Conservation (phyloP, 2,888 invertebrate species). For the Linnaemya tessellans region DNA sequence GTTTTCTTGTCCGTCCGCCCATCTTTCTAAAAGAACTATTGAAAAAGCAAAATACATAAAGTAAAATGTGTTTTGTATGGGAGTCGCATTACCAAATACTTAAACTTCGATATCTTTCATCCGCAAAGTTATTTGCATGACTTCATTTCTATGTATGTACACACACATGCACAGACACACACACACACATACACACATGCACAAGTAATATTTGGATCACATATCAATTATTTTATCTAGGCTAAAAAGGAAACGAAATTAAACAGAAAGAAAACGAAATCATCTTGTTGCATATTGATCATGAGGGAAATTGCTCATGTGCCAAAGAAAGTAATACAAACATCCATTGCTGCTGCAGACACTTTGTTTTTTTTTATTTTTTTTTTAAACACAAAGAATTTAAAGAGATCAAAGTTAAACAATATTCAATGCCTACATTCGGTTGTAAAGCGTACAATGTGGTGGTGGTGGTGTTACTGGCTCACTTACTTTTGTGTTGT, state of each 20-base stretch:
- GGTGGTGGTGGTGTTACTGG: neutral
- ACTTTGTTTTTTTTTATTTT: neutral
- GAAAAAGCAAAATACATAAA: too few relatives aligned
- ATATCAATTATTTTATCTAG: constrained; percentile 70
- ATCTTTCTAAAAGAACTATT: too few relatives aligned
- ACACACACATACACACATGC: neutral
- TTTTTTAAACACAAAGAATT: constrained; percentile 34
- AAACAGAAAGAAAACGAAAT: constrained; percentile 36
- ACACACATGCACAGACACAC: neutral
- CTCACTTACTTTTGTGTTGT: neutral
- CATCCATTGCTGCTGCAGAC: constrained; percentile 25
- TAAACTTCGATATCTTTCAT: constrained; percentile 56
- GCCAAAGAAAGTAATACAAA: constrained; percentile 62
- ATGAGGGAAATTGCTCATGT: constrained; percentile 65
- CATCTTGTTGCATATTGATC: constrained; percentile 52
- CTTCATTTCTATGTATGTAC: neutral
- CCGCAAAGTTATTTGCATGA: constrained; percentile 14
- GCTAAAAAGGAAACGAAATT: constrained; percentile 35
- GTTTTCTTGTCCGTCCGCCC: too few relatives aligned
- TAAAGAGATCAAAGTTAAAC: constrained; percentile 60
- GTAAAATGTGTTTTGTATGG: too few relatives aligned
- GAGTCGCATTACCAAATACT: constrained; percentile 48
- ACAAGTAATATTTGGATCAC: constrained; percentile 53
- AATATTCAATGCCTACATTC: constrained; percentile 43
- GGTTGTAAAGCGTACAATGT: constrained; percentile 1